Evolutionary conservation across 2,113 vertebrate genomes (phyloP), one percentile per base, ranked within the genome.

Genomic region (Neofelis nebulosa): DNA sequence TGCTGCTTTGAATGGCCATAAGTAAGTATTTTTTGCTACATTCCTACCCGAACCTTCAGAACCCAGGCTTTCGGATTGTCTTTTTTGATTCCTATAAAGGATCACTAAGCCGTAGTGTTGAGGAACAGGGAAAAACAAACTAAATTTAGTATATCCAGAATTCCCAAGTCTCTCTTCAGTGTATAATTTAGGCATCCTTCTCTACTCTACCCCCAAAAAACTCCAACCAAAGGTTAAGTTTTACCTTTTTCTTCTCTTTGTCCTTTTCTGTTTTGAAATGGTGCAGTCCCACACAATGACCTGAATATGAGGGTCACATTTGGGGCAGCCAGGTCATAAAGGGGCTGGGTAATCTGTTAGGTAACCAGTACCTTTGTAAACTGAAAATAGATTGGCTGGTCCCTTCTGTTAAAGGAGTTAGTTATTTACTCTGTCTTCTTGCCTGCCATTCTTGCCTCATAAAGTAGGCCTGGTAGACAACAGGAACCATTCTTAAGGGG

Each of bases 1-100:
- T 31, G 99, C 99, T 25, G 99, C 99, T 95, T 81, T 99, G 38
- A 99, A 99, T 19, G 99, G 99, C 97, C 99, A 99, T 97, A 99
- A 98, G 99, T 99, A 98, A 98, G 99, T 94, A 69, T 45, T 45
- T 45, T 45, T 45, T 48, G 25, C 50, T 4, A 0, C n/a, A 0
- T 27, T 78, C 63, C 63, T 5, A 50, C 36, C 29, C 16, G 4
- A 2, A 25, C 25, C 66, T 23, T 9, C 7, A 33, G 33, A 41
- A 8, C 16, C 11, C 52, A 33, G 31, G 45, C 76, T 57, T 66
- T 55, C 2, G 0, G 13, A 4, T n/a, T 31, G 27, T 55, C 73
- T 68, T 66, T n/a, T 50, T 65, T 29, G 23, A 3, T 81, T 41
- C 38, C 61, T 83, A 0, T 69, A 31, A 29, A 80, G 21, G 33